Evolutionary conservation across 2,888 invertebrate species (phyloP), one percentile per base, ranked within the genome.

Genomic region (Lasioglossum lativentre): DNA sequence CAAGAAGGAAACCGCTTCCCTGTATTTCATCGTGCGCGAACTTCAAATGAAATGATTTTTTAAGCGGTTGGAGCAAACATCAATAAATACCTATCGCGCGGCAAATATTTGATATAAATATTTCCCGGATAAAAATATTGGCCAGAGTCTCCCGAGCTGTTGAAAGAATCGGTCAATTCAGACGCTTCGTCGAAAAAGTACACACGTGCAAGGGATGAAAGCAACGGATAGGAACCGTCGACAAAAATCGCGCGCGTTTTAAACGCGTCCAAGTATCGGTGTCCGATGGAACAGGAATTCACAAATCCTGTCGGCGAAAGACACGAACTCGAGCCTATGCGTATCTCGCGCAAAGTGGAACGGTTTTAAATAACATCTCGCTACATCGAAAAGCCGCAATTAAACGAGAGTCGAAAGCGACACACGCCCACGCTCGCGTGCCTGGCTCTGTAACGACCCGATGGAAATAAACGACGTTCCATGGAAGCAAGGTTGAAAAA

Each of bases 381-480:
- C 23, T 68, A 70, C 38, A 70, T 70, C 14, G 70, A 70, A 70
- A 40, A 40, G n/a, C n/a, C 40, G 40, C 40, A 70, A n/a, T 70
- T 70, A n/a, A 70, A 70, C 40, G 38, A 38, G 38, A 23, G 70
- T 40, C 70, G 70, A 40, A n/a, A 70, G 38, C 30, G 68, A 68
- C 52, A n/a, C 34, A 2, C 42, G 19, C 12, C 30, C 71, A 45
- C 42, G 23, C 23, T n/a, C 42, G 71, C 19, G 8, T 2, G 34
- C 3, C 10, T 4, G 19, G 1, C 40, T 4, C 10, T 23, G 38
- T 42, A 71, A 19, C 47, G 72, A 68, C 66, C 45, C 73, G 83
- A 73, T 73, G 73, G 40, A 56, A 83, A 77, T 82, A 83, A 83
- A 83, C 82, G 73, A 14, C 38, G 66, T 82, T 73, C 56, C 56